phyloP scores from a whole-genome alignment of 2,888 invertebrate genomes.

The Chaetogeoica ovagalla region DNA sequence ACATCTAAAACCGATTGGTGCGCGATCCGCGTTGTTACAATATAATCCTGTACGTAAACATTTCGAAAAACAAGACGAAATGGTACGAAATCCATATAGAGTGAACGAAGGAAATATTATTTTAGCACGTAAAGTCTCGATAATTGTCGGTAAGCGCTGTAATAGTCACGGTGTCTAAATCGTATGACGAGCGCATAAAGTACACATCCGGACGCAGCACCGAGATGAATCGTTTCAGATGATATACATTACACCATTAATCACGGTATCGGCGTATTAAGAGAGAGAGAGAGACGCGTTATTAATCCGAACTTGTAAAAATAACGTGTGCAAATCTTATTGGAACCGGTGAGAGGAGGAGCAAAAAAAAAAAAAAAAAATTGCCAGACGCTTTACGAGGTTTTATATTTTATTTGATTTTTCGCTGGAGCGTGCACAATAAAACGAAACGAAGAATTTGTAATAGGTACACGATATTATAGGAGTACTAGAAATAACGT shows the following conservation, averaged over 20 bases:
- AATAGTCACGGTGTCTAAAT: no score
- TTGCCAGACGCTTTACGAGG: conserved; percentile 16
- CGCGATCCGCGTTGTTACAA: no score
- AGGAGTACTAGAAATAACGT: neutral
- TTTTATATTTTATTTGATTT: conserved; percentile 47
- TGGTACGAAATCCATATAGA: no score
- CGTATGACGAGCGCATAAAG: no score
- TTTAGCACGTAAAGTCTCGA: no score
- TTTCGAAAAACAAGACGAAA: no score
- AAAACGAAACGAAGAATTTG: conserved; percentile 33
- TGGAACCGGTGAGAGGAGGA: neutral
- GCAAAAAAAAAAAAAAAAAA: conserved; percentile 18
- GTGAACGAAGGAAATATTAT: no score
- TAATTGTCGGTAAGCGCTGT: no score
- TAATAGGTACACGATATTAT: neutral
- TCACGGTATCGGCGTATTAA: conserved; percentile 21
- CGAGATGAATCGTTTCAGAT: no score
- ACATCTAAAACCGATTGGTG: no score
- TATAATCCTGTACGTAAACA: no score
- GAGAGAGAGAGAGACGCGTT: neutral
- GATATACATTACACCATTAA: neutral
- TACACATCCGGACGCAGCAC: no score
- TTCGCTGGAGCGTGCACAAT: conserved; percentile 35
- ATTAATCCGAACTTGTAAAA: conserved; percentile 25
- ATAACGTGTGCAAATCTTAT: neutral